Percentiles rank a stretch among this genome's conserved stretches.
Conservation (phyloP, 2,888 invertebrate species). For the Adineta ricciae region DNA sequence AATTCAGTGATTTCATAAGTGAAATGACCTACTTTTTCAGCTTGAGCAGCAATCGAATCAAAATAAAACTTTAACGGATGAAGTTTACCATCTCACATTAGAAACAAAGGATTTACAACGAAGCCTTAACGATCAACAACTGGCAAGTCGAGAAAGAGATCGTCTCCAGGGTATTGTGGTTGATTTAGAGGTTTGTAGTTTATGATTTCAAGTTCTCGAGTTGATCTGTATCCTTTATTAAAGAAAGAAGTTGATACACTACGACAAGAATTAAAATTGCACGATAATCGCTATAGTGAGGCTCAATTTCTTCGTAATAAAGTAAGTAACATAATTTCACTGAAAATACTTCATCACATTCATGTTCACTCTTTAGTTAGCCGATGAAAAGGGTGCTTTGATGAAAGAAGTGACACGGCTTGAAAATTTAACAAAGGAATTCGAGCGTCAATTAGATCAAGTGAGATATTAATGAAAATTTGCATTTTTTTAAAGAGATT, state of each 20-base stretch:
- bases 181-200: not conserved
- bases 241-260: not conserved
- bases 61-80: constrained; percentile 2
- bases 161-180: not conserved
- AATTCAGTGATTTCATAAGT: not conserved
- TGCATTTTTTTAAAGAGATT: not conserved
- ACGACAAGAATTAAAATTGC: not conserved
- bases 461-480: not conserved
- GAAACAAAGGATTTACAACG: constrained; percentile 4
- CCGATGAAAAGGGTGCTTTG: not conserved
- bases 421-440: constrained; percentile 13
- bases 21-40: not conserved
- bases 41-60: not conserved
- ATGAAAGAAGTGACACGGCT: constrained; percentile 18
- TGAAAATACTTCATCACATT: too few species aligned
- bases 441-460: not conserved
- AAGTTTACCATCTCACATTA: not conserved
- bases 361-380: not conserved
- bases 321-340: not conserved
- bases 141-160: not conserved
- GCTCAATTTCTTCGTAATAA: constrained; percentile 17
- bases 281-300: not conserved
- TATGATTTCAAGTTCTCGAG: not conserved
- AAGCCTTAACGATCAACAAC: not conserved
- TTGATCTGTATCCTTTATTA: too few species aligned